These are phyloP conservation scores for Cerastis rubricosa DNA, from an alignment of 2,888 invertebrate genomes.

Conservation along the genomic window DNA sequence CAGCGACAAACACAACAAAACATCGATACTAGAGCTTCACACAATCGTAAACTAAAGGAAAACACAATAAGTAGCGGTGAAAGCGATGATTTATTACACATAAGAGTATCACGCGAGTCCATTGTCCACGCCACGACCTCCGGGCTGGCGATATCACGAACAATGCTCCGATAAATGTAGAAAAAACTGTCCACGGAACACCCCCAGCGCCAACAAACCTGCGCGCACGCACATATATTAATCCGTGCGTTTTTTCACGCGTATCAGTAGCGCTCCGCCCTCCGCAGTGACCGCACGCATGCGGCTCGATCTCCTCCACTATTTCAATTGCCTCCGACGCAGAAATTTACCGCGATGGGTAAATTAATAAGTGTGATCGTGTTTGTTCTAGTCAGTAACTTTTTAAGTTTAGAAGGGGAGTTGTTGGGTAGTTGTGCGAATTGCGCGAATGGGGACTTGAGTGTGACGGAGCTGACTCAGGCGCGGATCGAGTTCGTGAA, in stretches of 20 bases:
- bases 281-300: constrained; percentile 78
- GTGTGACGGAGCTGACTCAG: constrained; percentile 91
- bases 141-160: constrained; percentile 49
- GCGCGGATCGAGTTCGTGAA: constrained; percentile 95
- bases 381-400: constrained; percentile 81
- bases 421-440: constrained; percentile 83
- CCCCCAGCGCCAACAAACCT: constrained; percentile 53
- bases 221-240: constrained; percentile 63
- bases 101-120: constrained; percentile 71
- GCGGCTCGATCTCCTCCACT: constrained; percentile 81
- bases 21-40: constrained; percentile 45
- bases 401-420: constrained; percentile 78
- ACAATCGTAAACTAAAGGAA: constrained; percentile 49
- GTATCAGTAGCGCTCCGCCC: constrained; percentile 76
- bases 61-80: constrained; percentile 49
- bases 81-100: constrained; percentile 55
- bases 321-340: constrained; percentile 83
- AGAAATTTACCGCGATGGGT: constrained; percentile 77
- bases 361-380: constrained; percentile 76
- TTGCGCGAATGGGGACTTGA: constrained; percentile 86
- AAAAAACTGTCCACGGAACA: constrained; percentile 63
- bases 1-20: constrained; percentile 53
- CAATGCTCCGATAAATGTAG: constrained; percentile 53
- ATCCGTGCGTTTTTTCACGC: constrained; percentile 62
- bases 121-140: constrained; percentile 70